Base-by-base conservation (phyloP, 1,140 invertebrate genomes). In the Drosophila nasuta region DNA sequence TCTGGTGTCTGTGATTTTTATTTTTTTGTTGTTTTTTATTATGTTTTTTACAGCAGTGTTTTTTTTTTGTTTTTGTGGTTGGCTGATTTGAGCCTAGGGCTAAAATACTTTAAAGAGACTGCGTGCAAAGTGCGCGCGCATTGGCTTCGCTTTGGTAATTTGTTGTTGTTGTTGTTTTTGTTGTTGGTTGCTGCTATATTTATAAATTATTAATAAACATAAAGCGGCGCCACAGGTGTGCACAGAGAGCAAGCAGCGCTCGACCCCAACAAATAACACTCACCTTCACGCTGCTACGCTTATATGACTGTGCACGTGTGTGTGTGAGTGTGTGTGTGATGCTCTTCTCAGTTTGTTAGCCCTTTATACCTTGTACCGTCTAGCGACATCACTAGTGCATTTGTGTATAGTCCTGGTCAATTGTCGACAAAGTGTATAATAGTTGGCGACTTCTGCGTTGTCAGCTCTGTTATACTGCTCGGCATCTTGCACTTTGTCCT, bases 131-230 rank as follows among this genome's bases (percentile, higher is more conserved):
- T 49, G 49, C 59, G 63, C 52, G 54, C 77, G 75, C 77, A 52
- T 52, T 46, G 45, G 45, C 30, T 64, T 71, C 41, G 56, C 52
- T 30, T 57, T 56, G 49, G 52, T 57, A 59, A 30, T 49, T 52
- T 49, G 49, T 59, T 78, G 58, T 65, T 76, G 41, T 63, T 82
- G 41, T 17, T 48, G 20, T 8, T 72, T 25, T 41, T 59, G 51
- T 25, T 74, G 51, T 38, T 74, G 71, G 51, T 28, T 75, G 52
- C 46, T 75, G 72, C 28, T 73, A 66, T 78, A 74, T 73, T 80
- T 88, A 83, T 88, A 88, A 88, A 83, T 89, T 75, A 89, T 87
- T 81, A 89, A 89, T 89, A 88, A 83, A 80, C 83, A 83, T 88
- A 89, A 88, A 89, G 77, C 80, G 83, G 83, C 82, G 73, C 83